Evolutionary conservation across 2,888 invertebrate genomes (phyloP), one percentile per base, ranked within the genome.

Genomic region (Catocala sponsa): DNA sequence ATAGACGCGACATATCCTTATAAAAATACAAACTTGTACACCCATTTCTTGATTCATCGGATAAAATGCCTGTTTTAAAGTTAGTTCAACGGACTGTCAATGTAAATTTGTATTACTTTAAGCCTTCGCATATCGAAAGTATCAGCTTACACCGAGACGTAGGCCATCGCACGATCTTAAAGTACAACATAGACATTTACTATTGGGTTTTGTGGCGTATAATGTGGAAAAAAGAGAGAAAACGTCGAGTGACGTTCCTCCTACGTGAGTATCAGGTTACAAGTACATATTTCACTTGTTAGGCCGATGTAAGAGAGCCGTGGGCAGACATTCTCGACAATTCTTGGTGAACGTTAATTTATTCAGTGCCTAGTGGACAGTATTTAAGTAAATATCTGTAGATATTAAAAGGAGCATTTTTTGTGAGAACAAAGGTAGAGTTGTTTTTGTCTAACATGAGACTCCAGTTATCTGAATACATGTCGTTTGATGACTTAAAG

Each of bases 221-320:
- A 58, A 54, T 43, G 41, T 48, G 47, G 52, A 57, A 66, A 61
- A 63, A 65, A 62, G 51, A 55, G 49, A 72, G 65, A 61, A 64
- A 60, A 48, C 54, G 54, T 54, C 60, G 59, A 65, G 65, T 70
- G 68, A 70, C 53, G 71, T 72, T 78, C 78, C 72, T 74, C 77
- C 77, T 74, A 66, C 71, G 72, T 74, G 65, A 47, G 52, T 81
- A 76, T 84, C 83, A 58, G 63, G 80, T 84, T 84, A 81, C 84
- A 74, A 75, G 80, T 73, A 76, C 70, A 80, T 80, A 82, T 81
- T 76, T 82, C 77, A 81, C 71, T 57, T 59, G 70, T 61, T 68
- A 61, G 57, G 57, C 72, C 75, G 81, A 78, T 72, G 73, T 70
- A 43, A 35, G 25, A 25, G 25, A 38, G 52, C 48, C 47, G 59